Evolutionary conservation across 2,888 invertebrate species (phyloP), one percentile per base, ranked within the genome.

Genomic region (Agonopterix arenella): DNA sequence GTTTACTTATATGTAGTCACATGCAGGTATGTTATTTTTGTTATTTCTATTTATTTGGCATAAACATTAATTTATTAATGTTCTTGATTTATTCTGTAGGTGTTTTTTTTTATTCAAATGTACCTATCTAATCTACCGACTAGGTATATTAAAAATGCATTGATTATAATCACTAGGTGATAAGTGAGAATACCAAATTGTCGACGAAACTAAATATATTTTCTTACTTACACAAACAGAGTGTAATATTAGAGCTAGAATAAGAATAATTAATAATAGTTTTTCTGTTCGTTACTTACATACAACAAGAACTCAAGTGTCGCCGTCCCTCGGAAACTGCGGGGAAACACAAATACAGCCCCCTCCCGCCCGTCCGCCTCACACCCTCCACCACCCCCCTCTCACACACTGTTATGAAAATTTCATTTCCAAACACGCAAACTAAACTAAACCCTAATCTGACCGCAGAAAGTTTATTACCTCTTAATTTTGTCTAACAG

Each of bases 351-450:
- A 80, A 80, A 82, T 76, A 80, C 73, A 59, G 58, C 54, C 52
- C 65, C 66, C 57, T 55, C 52, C 53, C 53, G 52, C 54, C 52
- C 52, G 40, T 53, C 57, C 52, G 59, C 38, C 53, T 55, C 55
- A 64, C 52, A 57, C 55, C 41, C 48, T 53, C 53, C 57, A 60
- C 56, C 49, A 51, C 54, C 45, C 60, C 57, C 63, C 58, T 68
- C 57, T 61, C 64, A 58, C 67, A 75, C 79, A 75, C 79, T 79
- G 79, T 86, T 86, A 85, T 86, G 85, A 83, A 86, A 86, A 82
- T 85, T 84, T 84, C 83, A 90, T 90, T 88, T 85, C 77, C 78
- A 81, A 84, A 77, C 75, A 53, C 61, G 57, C 82, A 75, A 70
- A 73, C 79, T 63, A 80, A 84, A 82, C 72, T 79, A 75, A 74